Base-by-base conservation (phyloP, 2,113 vertebrate genomes). In the Passer montanus region DNA sequence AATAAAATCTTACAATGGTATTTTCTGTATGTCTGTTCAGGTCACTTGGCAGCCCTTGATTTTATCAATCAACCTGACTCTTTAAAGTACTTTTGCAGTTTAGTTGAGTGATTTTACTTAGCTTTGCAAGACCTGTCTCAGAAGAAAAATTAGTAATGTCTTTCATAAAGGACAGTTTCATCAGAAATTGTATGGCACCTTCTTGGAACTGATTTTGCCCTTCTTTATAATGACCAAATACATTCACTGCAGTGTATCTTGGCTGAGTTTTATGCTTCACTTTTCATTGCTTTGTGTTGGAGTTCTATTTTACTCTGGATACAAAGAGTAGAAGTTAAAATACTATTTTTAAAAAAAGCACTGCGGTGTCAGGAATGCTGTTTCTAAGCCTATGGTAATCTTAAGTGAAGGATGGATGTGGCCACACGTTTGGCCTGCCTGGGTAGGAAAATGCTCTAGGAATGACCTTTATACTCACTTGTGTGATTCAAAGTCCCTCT, bases 341-440 rank as follows among this genome's bases (percentile, higher is more conserved):
- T 33, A 20, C 3, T 60, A 6, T 6, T 23, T 50, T 33, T 44
- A 2, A 1, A 30, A 50, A 63, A 49, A 41, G 18, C 5, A 20
- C 2, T 39, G 3, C 6, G 8, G 8, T 27, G 1, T 63, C 19
- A 73, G 24, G 7, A 84, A 46, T 33, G 4, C 2, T 67, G 10
- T 30, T 12, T 67, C 30, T 66, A 67, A 84, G 23, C 2, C 7
- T 10, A 1, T 11, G 4, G 1, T 58, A 27, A 30, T 46, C 37
- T 84, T 75, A 49, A 24, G 10, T 82, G 72, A 44, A 19, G 20
- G 22, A 52, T 49, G 8, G 41, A 41, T 47, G 15, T 35, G 19
- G 18, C 15, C 31, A 21, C 21, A 30, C 0, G 0, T 30, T 43
- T 64, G 11, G 3, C 15, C 26, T 27, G 0, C 3, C 7, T n/a